Evolutionary conservation across 2,888 invertebrate genomes (phyloP), one percentile per base, ranked within the genome.

Genomic region (Mactromeris polynyma): DNA sequence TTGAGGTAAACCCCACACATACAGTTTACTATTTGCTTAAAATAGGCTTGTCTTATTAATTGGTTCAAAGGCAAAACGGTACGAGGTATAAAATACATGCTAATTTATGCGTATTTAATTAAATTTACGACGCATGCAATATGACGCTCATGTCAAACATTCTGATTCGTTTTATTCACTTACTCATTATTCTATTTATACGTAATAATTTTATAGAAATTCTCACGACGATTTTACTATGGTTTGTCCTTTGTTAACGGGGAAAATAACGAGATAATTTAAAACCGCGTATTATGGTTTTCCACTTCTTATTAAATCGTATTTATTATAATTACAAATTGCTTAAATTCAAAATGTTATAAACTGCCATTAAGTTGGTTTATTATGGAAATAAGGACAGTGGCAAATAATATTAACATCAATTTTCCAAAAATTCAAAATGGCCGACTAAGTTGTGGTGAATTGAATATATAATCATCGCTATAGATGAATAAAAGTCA

Each of bases 81-180:
- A 33, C 73, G 36, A 1, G 31, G 36, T 73, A 33, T 11, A 17
- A 73, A 17, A 1, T 19, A 36, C 31, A 73, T 73, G 73, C 73
- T 73, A 73, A 73, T 73, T 33, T 73, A 73, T 73, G 73, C 73
- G 19, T 26, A 73, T 73, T 73, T 73, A 73, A 73, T 73, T 73
- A 73, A 73, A 33, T 73, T 73, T 73, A 73, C 33, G 73, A 33
- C 36, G 33, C 33, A 33, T 17, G 73, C 31, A 73, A 73, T 73
- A 73, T 36, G 73, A 73, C 73, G 31, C 73, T 17, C 3, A 2
- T 73, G 73, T 36, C 73, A 73, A 73, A 17, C 17, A 36, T 36
- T 36, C 33, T 11, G 31, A 73, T 73, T 33, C 73, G 33, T 73
- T 73, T 36, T 7, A 73, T 36, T 73, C 58, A 64, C 6, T 26